These are phyloP conservation scores for Meghimatium bilineatum DNA, from an alignment of 2,888 invertebrate genomes.

Conservation along the genomic window DNA sequence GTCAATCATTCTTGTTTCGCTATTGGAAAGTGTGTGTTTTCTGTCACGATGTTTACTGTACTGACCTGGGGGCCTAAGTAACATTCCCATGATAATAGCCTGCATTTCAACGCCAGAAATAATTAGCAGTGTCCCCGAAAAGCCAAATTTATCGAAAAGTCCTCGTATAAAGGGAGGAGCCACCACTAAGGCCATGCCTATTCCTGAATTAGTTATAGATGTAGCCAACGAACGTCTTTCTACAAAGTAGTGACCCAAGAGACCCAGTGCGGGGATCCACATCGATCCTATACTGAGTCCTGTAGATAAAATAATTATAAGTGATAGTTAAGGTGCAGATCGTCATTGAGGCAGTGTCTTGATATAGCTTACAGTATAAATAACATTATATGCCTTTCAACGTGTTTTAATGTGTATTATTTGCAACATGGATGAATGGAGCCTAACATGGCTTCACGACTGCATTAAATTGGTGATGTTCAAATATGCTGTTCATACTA, in stretches of 20 bases:
- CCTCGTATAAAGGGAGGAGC: conserved; percentile 27
- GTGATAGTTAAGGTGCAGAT: too few species aligned
- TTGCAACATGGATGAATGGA: too few species aligned
- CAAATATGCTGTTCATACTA: too few species aligned
- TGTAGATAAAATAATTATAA: background rate
- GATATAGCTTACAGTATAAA: too few species aligned
- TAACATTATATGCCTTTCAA: too few species aligned
- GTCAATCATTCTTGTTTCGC: background rate
- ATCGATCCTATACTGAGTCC: conserved; percentile 39
- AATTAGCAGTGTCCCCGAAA: conserved; percentile 28
- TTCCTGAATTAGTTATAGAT: conserved; percentile 38
- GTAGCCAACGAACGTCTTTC: conserved; percentile 43
- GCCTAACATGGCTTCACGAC: too few species aligned
- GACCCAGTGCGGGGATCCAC: conserved; percentile 37
- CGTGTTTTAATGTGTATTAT: too few species aligned
- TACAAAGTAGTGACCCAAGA: conserved; percentile 43
- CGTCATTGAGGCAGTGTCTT: too few species aligned
- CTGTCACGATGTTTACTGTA: background rate
- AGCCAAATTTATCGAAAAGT: conserved; percentile 24
- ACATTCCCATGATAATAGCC: conserved; percentile 7
- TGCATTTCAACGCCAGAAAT: conserved; percentile 29
- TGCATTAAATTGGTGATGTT: too few species aligned
- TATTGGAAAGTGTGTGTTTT: too few species aligned
- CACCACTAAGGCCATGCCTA: conserved; percentile 21
- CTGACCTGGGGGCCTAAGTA: conserved; percentile 8